Conservation (phyloP, 2,797 vertebrate species). For the Pantherophis alleghaniensis region DNA sequence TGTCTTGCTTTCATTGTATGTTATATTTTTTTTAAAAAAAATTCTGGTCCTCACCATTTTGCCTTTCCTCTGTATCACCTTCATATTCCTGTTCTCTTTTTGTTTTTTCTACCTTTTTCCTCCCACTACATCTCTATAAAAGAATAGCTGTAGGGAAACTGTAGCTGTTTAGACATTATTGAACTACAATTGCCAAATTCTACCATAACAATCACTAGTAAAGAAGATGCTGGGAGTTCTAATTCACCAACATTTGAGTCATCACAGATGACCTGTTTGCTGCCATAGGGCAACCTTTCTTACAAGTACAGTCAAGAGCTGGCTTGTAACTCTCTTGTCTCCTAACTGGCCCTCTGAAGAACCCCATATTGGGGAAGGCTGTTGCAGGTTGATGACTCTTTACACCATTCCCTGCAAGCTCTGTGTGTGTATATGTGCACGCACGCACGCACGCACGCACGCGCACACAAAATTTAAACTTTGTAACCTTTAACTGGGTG, state of each 20-base stretch:
- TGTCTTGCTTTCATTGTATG: conserved; percentile 4
- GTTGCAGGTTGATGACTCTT: background rate
- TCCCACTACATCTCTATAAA: background rate
- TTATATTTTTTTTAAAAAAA: background rate
- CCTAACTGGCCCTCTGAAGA: background rate
- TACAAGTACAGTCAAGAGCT: background rate
- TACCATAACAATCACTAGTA: background rate
- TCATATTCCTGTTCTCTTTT: background rate
- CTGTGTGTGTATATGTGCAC: background rate
- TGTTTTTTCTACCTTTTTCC: background rate
- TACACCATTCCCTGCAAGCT: background rate
- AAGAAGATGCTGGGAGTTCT: background rate
- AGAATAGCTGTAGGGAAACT: background rate
- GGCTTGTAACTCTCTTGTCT: background rate
- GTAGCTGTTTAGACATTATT: background rate
- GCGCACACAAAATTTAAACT: too few species aligned
- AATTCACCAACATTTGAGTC: background rate
- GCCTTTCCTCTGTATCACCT: background rate
- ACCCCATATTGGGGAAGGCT: background rate
- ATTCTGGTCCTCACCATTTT: background rate
- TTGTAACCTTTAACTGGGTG: background rate
- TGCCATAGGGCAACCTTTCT: background rate
- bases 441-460: too few species aligned
- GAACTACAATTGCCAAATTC: background rate
- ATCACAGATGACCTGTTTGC: background rate